phyloP scores from a whole-genome alignment of 2,888 invertebrate species.

The Labia minor region DNA sequence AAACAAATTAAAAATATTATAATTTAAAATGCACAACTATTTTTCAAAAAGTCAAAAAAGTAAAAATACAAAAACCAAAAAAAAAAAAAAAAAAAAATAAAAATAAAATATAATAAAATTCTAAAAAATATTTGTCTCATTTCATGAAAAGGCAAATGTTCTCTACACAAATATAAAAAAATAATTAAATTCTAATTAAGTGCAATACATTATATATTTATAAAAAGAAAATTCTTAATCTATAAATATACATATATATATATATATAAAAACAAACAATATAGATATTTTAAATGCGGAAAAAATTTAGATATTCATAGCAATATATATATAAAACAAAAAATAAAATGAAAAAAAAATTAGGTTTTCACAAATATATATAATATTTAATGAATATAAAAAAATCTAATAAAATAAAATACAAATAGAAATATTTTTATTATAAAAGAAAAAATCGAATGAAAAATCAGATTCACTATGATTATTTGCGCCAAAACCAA shows the following conservation, averaged over 20 bases:
- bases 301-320: background rate
- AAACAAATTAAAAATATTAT: too few relatives aligned
- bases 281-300: background rate
- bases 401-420: background rate
- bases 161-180: background rate
- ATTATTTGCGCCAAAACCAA: too few relatives aligned
- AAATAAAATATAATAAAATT: too few relatives aligned
- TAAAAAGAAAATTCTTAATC: background rate
- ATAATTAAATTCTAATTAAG: constrained; percentile 7
- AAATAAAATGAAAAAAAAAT: background rate
- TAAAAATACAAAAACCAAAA: too few relatives aligned
- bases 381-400: constrained; percentile 1
- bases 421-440: too few relatives aligned
- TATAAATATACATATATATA: background rate
- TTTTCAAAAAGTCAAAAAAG: too few relatives aligned
- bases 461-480: too few relatives aligned
- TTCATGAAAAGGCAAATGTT: too few relatives aligned
- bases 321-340: background rate
- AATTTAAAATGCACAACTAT: too few relatives aligned
- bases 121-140: too few relatives aligned
- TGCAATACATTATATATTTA: background rate
- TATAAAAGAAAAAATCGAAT: too few relatives aligned
- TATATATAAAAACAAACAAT: background rate
- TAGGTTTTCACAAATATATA: background rate
- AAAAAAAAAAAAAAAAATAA: too few relatives aligned